Evolutionary conservation across 2,888 invertebrate genomes (phyloP).

Genomic region (Pristionchus mayeri): DNA sequence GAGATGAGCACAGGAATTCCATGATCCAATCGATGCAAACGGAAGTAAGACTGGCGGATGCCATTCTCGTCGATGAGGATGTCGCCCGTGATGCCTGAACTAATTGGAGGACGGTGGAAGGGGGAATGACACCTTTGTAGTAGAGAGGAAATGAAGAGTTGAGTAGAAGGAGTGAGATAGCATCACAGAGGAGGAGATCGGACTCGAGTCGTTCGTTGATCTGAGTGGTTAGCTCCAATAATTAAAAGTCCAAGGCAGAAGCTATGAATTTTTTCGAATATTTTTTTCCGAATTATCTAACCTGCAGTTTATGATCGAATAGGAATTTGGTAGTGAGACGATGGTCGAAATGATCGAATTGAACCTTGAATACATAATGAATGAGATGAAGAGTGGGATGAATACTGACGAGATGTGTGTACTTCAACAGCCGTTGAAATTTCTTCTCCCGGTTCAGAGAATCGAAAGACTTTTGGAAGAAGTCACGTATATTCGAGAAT

Average conservation of each 20-base stretch:
- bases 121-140: conserved; percentile 10
- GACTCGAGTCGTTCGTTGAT: conserved; percentile 2
- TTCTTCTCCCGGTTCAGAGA: neutral
- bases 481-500: neutral
- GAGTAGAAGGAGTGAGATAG: conserved; percentile 4
- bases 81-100: neutral
- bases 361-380: neutral
- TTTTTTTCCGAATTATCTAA: neutral
- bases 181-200: conserved; percentile 32
- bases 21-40: conserved; percentile 10
- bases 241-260: neutral
- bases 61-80: conserved; percentile 14
- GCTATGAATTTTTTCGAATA: no score
- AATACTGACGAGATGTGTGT: neutral
- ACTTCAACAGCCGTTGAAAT: neutral
- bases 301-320: conserved; percentile 13
- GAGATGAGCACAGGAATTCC: neutral
- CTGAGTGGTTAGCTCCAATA: conserved; percentile 5
- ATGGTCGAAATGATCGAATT: conserved; percentile 37
- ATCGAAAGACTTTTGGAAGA: conserved; percentile 38
- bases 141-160: conserved; percentile 16
- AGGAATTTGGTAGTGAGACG: neutral
- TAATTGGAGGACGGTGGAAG: neutral
- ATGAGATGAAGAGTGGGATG: neutral
- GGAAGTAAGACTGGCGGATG: conserved; percentile 18